Percentiles rank a stretch among this genome's conserved stretches.
phyloP scores from a whole-genome alignment of 2,797 vertebrate genomes.

The Euphonia xanthogaster region DNA sequence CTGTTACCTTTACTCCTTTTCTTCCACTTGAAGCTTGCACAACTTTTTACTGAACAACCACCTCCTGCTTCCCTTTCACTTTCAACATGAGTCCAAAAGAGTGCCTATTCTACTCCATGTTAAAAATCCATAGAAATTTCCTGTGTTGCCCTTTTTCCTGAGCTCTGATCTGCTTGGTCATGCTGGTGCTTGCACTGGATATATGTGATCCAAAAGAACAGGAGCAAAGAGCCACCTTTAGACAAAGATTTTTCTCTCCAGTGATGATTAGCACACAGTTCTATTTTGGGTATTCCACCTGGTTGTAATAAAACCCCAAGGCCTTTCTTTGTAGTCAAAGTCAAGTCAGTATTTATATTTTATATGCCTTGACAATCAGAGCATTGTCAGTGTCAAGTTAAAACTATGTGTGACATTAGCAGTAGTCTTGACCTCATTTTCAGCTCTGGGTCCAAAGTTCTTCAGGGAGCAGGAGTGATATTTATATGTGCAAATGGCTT shows the following conservation, averaged over 20 bases:
- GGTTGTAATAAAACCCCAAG: neutral
- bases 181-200: neutral
- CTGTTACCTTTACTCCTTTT: neutral
- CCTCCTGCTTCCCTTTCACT: neutral
- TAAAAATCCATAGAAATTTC: neutral
- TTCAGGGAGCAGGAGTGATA: neutral
- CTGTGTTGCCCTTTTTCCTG: neutral
- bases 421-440: neutral
- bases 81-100: neutral
- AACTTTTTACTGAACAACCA: neutral
- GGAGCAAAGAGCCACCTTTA: neutral
- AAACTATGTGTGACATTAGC: neutral
- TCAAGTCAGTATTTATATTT: neutral
- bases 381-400: neutral
- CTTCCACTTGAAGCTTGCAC: neutral
- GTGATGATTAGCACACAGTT: neutral
- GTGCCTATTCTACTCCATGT: neutral
- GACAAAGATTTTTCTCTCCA: neutral
- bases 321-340: neutral
- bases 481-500: neutral
- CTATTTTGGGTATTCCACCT: neutral
- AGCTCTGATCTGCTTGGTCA: neutral
- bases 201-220: neutral
- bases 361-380: neutral
- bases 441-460: neutral